phyloP scores from a whole-genome alignment of 2,888 invertebrate species.

The Pomacea canaliculata region DNA sequence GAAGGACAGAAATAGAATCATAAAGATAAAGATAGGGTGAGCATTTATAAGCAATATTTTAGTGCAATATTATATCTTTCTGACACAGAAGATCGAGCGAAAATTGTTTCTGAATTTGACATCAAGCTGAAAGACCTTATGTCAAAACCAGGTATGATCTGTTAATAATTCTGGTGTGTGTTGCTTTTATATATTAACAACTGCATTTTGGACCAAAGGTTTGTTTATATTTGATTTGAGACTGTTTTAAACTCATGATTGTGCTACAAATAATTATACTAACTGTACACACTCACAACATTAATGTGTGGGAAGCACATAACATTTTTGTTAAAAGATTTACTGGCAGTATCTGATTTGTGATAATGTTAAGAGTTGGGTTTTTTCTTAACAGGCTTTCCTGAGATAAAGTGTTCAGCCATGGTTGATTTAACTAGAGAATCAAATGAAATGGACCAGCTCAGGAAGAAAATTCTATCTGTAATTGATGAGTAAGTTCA shows the following conservation, averaged over 20 bases:
- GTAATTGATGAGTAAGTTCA: constrained; percentile 51
- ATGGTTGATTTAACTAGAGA: constrained; percentile 57
- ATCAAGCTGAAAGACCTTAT: constrained; percentile 46
- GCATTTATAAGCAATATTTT: neutral
- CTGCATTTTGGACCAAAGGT: neutral
- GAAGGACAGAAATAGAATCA: neutral
- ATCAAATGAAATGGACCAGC: constrained; percentile 48
- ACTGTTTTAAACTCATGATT: neutral
- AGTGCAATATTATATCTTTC: neutral
- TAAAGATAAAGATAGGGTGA: neutral
- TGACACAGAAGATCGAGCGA: constrained; percentile 32
- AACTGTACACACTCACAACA: neutral
- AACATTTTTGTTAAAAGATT: neutral
- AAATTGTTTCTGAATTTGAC: constrained; percentile 38
- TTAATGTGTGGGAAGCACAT: neutral
- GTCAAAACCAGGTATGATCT: constrained; percentile 47
- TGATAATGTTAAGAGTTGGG: neutral
- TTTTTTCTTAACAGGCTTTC: constrained; percentile 49
- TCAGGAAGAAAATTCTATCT: constrained; percentile 52
- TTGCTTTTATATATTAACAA: too few species aligned
- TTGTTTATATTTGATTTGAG: neutral
- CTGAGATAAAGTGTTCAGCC: constrained; percentile 48
- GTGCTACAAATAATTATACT: neutral
- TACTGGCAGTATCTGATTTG: neutral
- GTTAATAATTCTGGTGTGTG: neutral